Percentiles rank a stretch among this genome's conserved stretches.
Evolutionary conservation across 2,888 invertebrate genomes (phyloP).

Genomic region (Epinotia bilunana): DNA sequence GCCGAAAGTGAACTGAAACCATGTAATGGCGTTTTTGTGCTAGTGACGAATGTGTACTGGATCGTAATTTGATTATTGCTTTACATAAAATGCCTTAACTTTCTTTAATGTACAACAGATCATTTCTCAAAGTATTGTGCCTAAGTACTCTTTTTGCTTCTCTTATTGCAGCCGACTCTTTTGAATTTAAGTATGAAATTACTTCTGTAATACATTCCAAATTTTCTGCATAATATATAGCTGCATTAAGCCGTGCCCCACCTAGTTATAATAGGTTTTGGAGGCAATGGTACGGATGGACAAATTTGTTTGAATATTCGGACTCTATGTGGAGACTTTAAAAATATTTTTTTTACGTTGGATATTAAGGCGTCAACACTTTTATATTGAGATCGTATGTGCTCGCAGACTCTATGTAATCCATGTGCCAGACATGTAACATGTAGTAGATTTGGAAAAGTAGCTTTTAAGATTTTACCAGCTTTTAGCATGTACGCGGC

Average conservation of each 20-base stretch:
- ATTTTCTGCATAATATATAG: constrained; percentile 8
- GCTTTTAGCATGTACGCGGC: not conserved
- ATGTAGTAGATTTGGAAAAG: constrained; percentile 7
- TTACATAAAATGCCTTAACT: not conserved
- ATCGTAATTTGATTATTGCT: not conserved
- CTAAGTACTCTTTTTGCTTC: not conserved
- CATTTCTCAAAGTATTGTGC: not conserved
- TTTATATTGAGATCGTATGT: constrained; percentile 1
- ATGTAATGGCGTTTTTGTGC: no score
- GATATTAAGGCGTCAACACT: not conserved
- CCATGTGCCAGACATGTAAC: constrained; percentile 7
- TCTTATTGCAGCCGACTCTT: not conserved
- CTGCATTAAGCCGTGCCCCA: constrained; percentile 3
- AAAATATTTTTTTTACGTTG: constrained; percentile 1
- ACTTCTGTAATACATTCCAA: not conserved
- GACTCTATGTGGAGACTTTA: not conserved
- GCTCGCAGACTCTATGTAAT: constrained; percentile 2
- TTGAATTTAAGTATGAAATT: not conserved
- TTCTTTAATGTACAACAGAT: not conserved
- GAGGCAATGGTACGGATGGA: not conserved
- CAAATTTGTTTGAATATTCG: not conserved
- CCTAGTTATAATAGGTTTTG: not conserved
- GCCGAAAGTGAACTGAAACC: no score
- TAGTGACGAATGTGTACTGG: no score
- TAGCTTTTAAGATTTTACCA: not conserved